A percentile compares a stretch with the other conserved stretches of the same genome.
Conservation (phyloP, 2,113 vertebrate genomes). For the Lepus timidus region DNA sequence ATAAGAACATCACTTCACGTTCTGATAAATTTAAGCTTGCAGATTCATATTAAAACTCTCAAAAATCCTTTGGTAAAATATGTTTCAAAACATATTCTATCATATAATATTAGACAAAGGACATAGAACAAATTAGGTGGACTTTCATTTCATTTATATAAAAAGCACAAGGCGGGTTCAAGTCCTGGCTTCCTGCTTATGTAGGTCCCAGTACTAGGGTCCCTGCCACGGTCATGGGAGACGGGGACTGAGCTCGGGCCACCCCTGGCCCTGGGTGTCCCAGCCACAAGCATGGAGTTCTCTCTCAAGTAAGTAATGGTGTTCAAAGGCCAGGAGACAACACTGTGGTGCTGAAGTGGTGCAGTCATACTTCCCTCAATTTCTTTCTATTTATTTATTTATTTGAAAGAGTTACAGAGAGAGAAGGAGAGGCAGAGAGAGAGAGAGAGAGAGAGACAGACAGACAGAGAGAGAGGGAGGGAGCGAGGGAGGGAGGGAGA, state of each 20-base stretch:
- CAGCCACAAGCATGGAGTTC: too few species aligned
- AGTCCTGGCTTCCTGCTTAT: too few species aligned
- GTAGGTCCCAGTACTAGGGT: too few species aligned
- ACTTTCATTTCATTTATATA: slow-evolving; percentile 2
- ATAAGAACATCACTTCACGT: not conserved
- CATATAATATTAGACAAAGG: not conserved
- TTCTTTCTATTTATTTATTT: not conserved
- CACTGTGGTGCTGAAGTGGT: not conserved
- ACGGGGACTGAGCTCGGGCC: too few species aligned
- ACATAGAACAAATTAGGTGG: not conserved
- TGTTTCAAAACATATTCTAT: slow-evolving; percentile 15
- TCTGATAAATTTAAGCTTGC: not conserved
- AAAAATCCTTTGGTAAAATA: not conserved
- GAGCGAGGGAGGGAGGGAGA: too few species aligned
- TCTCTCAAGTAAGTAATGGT: too few species aligned
- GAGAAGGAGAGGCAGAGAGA: too few species aligned
- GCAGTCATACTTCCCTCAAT: not conserved
- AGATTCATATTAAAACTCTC: slow-evolving; percentile 12
- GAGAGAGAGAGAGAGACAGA: too few species aligned
- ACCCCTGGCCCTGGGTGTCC: too few species aligned
- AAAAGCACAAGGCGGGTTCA: not conserved
- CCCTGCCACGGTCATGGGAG: too few species aligned
- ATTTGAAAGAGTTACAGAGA: too few species aligned
- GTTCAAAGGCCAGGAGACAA: not conserved
- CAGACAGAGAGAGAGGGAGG: too few species aligned